Percentiles rank a stretch among this genome's conserved stretches.
Evolutionary conservation across 2,888 invertebrate species (phyloP).

Genomic region (Cabera pusaria): DNA sequence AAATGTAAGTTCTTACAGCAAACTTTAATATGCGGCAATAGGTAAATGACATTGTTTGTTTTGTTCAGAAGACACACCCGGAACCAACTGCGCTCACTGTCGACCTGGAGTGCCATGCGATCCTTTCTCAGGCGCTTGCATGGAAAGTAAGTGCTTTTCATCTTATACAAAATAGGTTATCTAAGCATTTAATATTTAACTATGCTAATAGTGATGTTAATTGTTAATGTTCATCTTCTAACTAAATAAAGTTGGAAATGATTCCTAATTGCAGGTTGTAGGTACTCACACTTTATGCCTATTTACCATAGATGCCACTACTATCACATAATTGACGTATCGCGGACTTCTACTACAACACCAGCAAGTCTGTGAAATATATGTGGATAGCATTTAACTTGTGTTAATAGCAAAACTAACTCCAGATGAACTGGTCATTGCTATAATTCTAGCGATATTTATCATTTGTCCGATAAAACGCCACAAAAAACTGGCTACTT

Average conservation of each 20-base stretch:
- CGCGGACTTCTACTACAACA: conserved; percentile 60
- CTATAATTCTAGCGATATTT: conserved; percentile 62
- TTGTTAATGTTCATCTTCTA: conserved; percentile 28
- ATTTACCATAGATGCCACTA: conserved; percentile 41
- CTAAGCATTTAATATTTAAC: conserved; percentile 20
- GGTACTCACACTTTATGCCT: conserved; percentile 35
- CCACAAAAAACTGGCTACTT: conserved; percentile 77
- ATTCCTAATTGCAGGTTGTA: conserved; percentile 28
- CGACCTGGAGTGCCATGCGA: conserved; percentile 91
- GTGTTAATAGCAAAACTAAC: conserved; percentile 80
- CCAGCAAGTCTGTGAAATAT: conserved; percentile 61
- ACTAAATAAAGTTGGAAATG: conserved; percentile 21
- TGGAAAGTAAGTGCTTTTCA: conserved; percentile 89
- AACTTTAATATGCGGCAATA: too few species aligned
- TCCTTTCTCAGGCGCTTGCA: conserved; percentile 91
- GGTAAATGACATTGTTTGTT: too few species aligned
- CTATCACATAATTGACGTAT: conserved; percentile 54
- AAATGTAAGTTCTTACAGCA: too few species aligned
- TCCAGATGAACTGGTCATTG: conserved; percentile 81
- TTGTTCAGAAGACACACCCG: conserved; percentile 46
- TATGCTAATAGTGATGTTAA: conserved; percentile 36
- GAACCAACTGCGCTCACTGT: conserved; percentile 88
- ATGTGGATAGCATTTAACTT: conserved; percentile 46
- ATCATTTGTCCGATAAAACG: conserved; percentile 83
- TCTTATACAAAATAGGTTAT: too few species aligned